Base-by-base conservation (phyloP, 2,888 invertebrate genomes). In the Eutolmus rufibarbis region DNA sequence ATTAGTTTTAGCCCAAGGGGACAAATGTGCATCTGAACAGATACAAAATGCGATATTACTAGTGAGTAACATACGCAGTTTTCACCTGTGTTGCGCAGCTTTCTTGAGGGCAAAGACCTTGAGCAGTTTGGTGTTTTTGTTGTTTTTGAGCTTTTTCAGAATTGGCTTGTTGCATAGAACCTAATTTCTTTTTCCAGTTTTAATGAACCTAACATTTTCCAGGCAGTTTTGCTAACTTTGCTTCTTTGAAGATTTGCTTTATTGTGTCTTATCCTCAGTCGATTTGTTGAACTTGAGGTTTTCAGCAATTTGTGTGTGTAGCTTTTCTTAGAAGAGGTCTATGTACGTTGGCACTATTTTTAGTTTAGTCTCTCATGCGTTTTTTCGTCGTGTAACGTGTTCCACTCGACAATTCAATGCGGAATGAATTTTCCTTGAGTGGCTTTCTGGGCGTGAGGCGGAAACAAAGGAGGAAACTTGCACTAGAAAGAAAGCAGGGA, bases 21-120 rank as follows among this genome's bases (percentile, higher is more conserved):
- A 82, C 37, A 51, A 74, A 85, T 85, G 85, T 74, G 28, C 46
- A 85, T 85, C 43, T 85, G 31, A 85, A 43, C 12, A 19, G 19
- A 19, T 7, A 66, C 34, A 87, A 86, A 88, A 88, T 88, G 88
- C 88, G 88, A 46, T 88, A 88, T 56, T 88, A 88, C 74, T 88
- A 88, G 88, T 88, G 87, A 88, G 88, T 88, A 88, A 8, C 40
- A 34, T 34, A 37, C 19, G 9, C 9, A 37, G 5, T 76, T 40
- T 76, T 87, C n/a, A n/a, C 31, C 43, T 57, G 28, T 74, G 56
- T 82, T 82, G 56, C 57, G 34, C 57, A 37, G 28, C 43, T 87
- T 57, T 87, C 43, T 23, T 12, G 74, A 85, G 85, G 85, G 14
- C 86, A 86, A 77, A 86, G 77, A 86, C 77, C 86, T 56, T 74